These are phyloP conservation scores for Rhinichthys klamathensis DNA, from an alignment of 2,113 vertebrate genomes.

Conservation along the genomic window DNA sequence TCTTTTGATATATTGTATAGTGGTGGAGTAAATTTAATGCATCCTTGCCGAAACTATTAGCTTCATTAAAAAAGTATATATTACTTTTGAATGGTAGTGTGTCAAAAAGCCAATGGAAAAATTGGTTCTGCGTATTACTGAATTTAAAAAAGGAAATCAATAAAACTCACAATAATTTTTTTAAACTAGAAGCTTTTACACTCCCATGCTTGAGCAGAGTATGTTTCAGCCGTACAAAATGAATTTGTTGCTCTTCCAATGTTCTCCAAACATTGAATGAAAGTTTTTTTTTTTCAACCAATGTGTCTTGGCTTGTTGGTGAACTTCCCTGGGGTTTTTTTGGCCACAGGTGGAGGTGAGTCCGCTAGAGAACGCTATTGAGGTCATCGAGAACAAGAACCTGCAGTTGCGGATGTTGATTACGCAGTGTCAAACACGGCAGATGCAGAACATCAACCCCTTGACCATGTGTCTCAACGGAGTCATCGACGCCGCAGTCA, in stretches of 20 bases:
- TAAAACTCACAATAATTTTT: background rate
- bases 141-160: background rate
- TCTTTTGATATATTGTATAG: no score
- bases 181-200: background rate
- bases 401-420: constrained; percentile 92
- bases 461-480: constrained; percentile 99
- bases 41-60: no score
- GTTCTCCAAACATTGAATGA: background rate
- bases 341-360: constrained; percentile 91
- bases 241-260: background rate
- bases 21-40: no score
- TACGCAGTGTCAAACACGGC: constrained; percentile 92
- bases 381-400: constrained; percentile 98
- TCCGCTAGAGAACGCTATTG: constrained; percentile 96
- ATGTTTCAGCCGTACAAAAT: background rate
- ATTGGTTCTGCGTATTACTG: background rate
- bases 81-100: background rate
- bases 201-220: background rate
- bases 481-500: constrained; percentile 97
- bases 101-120: background rate
- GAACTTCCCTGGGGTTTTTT: background rate
- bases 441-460: constrained; percentile 98
- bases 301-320: background rate
- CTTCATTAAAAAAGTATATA: no score
- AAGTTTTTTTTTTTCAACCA: background rate